phyloP scores from a whole-genome alignment of 2,888 invertebrate genomes.

The Dynastes tityus region DNA sequence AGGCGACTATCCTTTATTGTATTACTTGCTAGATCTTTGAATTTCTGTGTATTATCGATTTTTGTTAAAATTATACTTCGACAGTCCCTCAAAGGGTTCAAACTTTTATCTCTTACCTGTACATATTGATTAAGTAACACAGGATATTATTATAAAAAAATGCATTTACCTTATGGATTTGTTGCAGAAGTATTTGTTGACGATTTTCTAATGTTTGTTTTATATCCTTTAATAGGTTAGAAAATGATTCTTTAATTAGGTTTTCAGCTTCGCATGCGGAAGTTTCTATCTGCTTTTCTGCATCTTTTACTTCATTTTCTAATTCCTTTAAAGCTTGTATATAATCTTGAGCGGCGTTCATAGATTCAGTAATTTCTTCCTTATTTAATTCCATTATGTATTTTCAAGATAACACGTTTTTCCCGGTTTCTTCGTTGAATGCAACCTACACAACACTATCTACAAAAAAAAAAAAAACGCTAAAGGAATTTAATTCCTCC shows the following conservation, averaged over 20 bases:
- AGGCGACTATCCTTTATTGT: background rate
- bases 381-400: conserved; percentile 56
- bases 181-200: conserved; percentile 60
- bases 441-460: background rate
- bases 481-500: background rate
- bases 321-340: conserved; percentile 60
- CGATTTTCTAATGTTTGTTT: conserved; percentile 60
- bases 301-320: conserved; percentile 61
- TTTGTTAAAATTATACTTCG: conserved; percentile 67
- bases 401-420: conserved; percentile 41
- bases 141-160: background rate
- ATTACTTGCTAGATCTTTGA: conserved; percentile 64
- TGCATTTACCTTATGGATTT: conserved; percentile 59
- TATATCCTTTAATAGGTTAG: conserved; percentile 59
- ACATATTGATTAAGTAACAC: conserved; percentile 33
- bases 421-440: conserved; percentile 6
- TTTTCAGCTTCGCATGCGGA: conserved; percentile 64
- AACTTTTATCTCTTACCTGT: conserved; percentile 65
- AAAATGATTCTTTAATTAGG: conserved; percentile 63
- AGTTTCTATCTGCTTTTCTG: conserved; percentile 62
- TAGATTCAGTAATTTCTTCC: conserved; percentile 62
- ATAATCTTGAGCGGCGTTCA: conserved; percentile 64
- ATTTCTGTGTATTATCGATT: conserved; percentile 65
- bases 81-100: conserved; percentile 68
- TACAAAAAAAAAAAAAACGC: background rate